phyloP scores from a whole-genome alignment of 2,113 vertebrate genomes.

The Hippocampus mohnikei region DNA sequence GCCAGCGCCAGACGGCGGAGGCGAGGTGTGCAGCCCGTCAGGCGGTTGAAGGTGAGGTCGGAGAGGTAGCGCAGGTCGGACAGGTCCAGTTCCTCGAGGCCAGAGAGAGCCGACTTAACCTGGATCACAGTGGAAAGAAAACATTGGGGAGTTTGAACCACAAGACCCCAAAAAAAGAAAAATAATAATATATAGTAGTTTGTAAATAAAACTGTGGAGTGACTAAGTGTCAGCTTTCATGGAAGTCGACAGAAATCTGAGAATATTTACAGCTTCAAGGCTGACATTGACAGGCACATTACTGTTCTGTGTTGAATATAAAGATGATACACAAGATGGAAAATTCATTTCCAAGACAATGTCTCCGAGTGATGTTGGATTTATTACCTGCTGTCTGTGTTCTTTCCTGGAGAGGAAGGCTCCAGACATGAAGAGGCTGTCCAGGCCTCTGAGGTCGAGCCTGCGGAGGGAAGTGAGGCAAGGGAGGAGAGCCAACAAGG shows the following conservation, averaged over 20 bases:
- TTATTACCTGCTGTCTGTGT: constrained; percentile 57
- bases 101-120: constrained; percentile 60
- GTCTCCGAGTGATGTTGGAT: neutral
- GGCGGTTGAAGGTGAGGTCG: constrained; percentile 77
- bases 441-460: constrained; percentile 77
- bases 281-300: neutral
- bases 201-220: too few relatives aligned
- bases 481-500: constrained; percentile 73
- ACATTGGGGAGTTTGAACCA: neutral
- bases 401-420: constrained; percentile 74
- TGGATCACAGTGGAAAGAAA: constrained; percentile 20
- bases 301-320: neutral
- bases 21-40: constrained; percentile 71
- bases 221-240: too few relatives aligned
- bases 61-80: constrained; percentile 77
- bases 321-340: too few relatives aligned
- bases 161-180: too few relatives aligned
- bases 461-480: constrained; percentile 70
- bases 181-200: too few relatives aligned
- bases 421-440: constrained; percentile 83
- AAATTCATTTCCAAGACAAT: too few relatives aligned
- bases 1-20: constrained; percentile 74
- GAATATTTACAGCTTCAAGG: too few relatives aligned
- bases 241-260: too few relatives aligned
- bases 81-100: constrained; percentile 77